Conservation (phyloP, 2,888 invertebrate species). For the Sesia bembeciformis region DNA sequence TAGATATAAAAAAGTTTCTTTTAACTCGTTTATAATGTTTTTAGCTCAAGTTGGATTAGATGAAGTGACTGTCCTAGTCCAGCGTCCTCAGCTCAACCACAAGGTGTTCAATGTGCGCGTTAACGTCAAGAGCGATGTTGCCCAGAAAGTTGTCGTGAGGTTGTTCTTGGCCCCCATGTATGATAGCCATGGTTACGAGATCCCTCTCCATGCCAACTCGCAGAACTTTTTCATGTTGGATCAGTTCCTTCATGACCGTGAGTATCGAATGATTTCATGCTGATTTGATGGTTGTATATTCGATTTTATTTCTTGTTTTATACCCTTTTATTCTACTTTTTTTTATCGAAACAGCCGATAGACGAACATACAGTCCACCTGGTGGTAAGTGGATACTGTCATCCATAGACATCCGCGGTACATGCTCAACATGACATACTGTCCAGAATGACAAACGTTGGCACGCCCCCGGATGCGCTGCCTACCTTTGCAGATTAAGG, state of each 20-base stretch:
- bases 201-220: slow-evolving; percentile 69
- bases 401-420: no score
- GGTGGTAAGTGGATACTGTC: no score
- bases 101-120: slow-evolving; percentile 79
- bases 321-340: background rate
- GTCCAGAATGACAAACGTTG: no score
- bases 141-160: slow-evolving; percentile 69
- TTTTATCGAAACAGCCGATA: no score
- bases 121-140: slow-evolving; percentile 72
- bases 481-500: no score
- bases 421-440: no score
- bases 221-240: slow-evolving; percentile 76
- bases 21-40: background rate
- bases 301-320: background rate
- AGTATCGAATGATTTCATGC: slow-evolving; percentile 20
- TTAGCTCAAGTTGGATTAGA: background rate
- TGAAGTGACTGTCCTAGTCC: slow-evolving; percentile 61
- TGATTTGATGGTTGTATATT: background rate
- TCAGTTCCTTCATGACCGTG: slow-evolving; percentile 67
- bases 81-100: slow-evolving; percentile 80
- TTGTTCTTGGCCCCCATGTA: slow-evolving; percentile 82
- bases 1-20: background rate
- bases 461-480: no score
- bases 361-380: no score
- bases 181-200: slow-evolving; percentile 68